Conservation (phyloP, 2,113 vertebrate species). For the Pelecanus crispus region DNA sequence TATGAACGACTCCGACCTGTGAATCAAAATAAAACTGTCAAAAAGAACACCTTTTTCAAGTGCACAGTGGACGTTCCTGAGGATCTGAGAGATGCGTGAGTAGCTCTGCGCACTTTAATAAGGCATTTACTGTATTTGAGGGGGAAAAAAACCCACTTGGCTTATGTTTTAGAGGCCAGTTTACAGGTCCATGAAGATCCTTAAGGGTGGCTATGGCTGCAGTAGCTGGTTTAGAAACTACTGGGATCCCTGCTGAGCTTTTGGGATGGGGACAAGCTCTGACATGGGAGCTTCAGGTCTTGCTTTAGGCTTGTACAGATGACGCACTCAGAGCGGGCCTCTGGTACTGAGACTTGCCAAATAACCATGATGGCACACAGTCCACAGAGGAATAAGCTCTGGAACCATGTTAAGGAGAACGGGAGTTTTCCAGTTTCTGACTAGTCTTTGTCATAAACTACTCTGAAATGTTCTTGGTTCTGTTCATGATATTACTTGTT, state of each 20-base stretch:
- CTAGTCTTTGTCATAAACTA: background rate
- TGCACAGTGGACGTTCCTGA: constrained; percentile 83
- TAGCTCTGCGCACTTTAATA: constrained; percentile 32
- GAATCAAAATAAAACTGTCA: constrained; percentile 83
- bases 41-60: constrained; percentile 84
- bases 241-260: background rate
- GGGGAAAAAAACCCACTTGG: accelerated
- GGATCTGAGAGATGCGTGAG: constrained; percentile 83
- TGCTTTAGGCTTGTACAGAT: background rate
- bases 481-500: background rate
- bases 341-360: background rate
- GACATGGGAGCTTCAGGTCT: background rate
- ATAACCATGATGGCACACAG: background rate
- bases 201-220: background rate
- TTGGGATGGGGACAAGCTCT: background rate
- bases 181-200: background rate
- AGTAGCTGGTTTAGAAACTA: background rate
- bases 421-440: background rate
- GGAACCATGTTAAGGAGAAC: background rate
- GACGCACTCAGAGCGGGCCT: background rate
- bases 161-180: background rate
- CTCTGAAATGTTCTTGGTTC: background rate
- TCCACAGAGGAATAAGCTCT: background rate
- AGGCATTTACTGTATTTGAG: background rate
- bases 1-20: constrained; percentile 82